These are phyloP conservation scores for Agonopterix heracliana DNA, from an alignment of 2,888 invertebrate genomes.

Conservation along the genomic window DNA sequence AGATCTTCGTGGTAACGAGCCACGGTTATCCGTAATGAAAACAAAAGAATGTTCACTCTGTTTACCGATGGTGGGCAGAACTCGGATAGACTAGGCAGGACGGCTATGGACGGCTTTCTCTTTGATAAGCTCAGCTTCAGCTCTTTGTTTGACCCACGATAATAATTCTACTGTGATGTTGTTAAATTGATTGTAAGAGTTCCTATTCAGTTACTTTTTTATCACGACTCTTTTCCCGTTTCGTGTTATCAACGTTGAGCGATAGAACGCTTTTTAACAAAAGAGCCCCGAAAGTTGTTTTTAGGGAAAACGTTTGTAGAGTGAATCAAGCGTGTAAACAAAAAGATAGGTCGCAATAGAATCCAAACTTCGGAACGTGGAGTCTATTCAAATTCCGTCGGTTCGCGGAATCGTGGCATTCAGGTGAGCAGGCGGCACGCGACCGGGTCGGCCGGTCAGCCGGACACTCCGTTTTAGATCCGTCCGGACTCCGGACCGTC, in stretches of 20 bases:
- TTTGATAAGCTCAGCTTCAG: slow-evolving; percentile 45
- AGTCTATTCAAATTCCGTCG: slow-evolving; percentile 43
- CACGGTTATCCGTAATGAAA: slow-evolving; percentile 50
- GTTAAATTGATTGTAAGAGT: slow-evolving; percentile 59
- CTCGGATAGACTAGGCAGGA: slow-evolving; percentile 17
- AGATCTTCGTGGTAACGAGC: slow-evolving; percentile 52
- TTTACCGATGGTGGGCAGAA: slow-evolving; percentile 12
- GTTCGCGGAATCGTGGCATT: slow-evolving; percentile 30
- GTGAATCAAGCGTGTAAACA: slow-evolving; percentile 34
- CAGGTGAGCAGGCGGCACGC: slow-evolving; percentile 29
- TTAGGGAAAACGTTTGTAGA: slow-evolving; percentile 20
- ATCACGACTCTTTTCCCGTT: slow-evolving; percentile 5
- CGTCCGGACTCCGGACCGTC: slow-evolving; percentile 26
- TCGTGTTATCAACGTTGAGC: slow-evolving; percentile 8
- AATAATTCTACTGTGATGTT: slow-evolving; percentile 60
- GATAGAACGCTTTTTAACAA: slow-evolving; percentile 5
- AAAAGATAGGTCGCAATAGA: slow-evolving; percentile 34
- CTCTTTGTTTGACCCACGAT: slow-evolving; percentile 58
- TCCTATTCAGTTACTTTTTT: slow-evolving; percentile 44
- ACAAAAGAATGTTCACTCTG: slow-evolving; percentile 57
- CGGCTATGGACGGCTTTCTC: slow-evolving; percentile 45
- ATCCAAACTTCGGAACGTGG: slow-evolving; percentile 40
- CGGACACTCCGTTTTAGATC: slow-evolving; percentile 14
- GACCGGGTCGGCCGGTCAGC: slow-evolving; percentile 34
- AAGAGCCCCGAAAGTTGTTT: slow-evolving; percentile 2